phyloP scores from a whole-genome alignment of 1,140 invertebrate species.

The Amphibalanus amphitrite region DNA sequence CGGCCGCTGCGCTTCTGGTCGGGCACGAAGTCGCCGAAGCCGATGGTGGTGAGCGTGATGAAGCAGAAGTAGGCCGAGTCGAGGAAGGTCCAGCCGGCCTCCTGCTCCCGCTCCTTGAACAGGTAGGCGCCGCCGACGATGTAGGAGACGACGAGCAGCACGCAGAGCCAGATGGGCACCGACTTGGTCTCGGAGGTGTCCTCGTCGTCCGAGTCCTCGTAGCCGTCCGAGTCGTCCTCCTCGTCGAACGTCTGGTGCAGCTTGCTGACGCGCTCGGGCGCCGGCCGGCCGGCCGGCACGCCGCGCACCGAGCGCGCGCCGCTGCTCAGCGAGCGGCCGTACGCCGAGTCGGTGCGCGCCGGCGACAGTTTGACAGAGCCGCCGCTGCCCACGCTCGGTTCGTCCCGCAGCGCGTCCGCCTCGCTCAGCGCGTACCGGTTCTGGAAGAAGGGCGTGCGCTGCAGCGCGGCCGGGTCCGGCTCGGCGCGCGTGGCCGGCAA shows the following conservation, averaged over 20 bases:
- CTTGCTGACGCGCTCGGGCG: neutral
- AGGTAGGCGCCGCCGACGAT: conserved; percentile 71
- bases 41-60: conserved; percentile 86
- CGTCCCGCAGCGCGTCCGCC: neutral
- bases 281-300: too few species aligned
- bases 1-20: conserved; percentile 47
- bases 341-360: neutral
- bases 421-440: conserved; percentile 1
- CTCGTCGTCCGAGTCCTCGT: conserved; percentile 21
- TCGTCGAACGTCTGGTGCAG: neutral
- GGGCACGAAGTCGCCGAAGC: conserved; percentile 86
- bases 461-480: neutral
- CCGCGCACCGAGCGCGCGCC: neutral
- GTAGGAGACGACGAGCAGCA: conserved; percentile 71
- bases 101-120: conserved; percentile 52
- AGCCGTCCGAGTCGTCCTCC: conserved; percentile 24
- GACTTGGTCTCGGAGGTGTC: conserved; percentile 28
- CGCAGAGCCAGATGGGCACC: conserved; percentile 78
- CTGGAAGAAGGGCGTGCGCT: neutral
- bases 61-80: conserved; percentile 92
- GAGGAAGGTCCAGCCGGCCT: conserved; percentile 76
- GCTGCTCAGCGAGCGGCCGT: neutral
- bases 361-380: neutral
- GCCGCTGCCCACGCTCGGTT: neutral
- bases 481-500: neutral